phyloP scores from a whole-genome alignment of 2,888 invertebrate species.

The Caenorhabditis sp. region DNA sequence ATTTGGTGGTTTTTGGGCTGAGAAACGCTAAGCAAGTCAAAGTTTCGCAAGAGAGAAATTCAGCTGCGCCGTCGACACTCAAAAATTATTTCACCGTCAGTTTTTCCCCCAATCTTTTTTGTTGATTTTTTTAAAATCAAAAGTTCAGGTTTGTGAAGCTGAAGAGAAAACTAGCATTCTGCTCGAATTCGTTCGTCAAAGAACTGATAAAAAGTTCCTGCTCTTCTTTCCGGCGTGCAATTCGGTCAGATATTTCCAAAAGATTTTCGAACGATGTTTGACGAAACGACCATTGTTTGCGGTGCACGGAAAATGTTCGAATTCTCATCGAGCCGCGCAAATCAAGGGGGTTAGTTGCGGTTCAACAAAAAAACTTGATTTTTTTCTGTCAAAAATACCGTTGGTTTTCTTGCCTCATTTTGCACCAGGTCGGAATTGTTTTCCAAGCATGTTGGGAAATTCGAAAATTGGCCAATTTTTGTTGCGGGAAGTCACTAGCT shows the following conservation, averaged over 20 bases:
- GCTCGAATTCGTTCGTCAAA: constrained; percentile 79
- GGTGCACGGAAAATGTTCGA: constrained; percentile 90
- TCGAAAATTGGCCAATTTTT: too few relatives aligned
- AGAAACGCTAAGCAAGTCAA: constrained; percentile 61
- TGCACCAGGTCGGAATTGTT: too few relatives aligned
- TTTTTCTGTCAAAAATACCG: too few relatives aligned
- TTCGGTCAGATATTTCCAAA: constrained; percentile 88
- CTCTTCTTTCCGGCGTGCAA: constrained; percentile 92
- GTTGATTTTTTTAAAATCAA: too few relatives aligned
- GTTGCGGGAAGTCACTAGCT: too few relatives aligned
- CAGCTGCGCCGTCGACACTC: constrained; percentile 48
- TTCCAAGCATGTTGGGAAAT: too few relatives aligned
- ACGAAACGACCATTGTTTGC: constrained; percentile 76
- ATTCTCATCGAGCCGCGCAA: constrained; percentile 43
- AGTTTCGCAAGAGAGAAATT: constrained; percentile 44
- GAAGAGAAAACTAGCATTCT: constrained; percentile 84
- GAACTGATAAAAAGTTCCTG: constrained; percentile 74
- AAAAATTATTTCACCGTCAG: constrained; percentile 51
- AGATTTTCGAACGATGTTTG: constrained; percentile 49
- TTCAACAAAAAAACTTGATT: too few relatives aligned
- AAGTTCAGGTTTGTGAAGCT: constrained; percentile 75
- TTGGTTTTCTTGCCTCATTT: too few relatives aligned
- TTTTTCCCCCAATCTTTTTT: neutral
- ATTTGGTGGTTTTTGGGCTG: constrained; percentile 86
- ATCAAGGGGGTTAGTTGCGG: constrained; percentile 17